A percentile compares a stretch with the other conserved stretches of the same genome.
Evolutionary conservation across 1,140 invertebrate genomes (phyloP).

Genomic region (Olivierus martensii): DNA sequence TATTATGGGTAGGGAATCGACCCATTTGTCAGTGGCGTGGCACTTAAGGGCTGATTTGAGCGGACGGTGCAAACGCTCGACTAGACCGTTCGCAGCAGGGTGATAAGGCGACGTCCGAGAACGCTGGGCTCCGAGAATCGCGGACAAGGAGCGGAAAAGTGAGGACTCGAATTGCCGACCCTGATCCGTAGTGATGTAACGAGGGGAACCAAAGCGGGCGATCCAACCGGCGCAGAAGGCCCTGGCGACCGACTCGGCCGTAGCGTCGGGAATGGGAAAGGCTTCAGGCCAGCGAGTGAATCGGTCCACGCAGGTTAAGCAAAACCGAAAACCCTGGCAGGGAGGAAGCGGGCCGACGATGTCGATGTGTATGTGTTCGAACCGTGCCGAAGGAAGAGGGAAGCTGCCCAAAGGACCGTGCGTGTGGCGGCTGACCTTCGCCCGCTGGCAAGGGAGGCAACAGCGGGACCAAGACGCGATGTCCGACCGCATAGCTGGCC

Average conservation of each 20-base stretch:
- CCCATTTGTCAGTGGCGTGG: constrained; percentile 22
- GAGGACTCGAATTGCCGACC: constrained; percentile 34
- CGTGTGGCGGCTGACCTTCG: constrained; percentile 10
- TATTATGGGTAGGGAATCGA: constrained; percentile 26
- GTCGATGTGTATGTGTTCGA: constrained; percentile 36
- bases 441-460: constrained; percentile 11
- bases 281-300: constrained; percentile 34
- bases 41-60: constrained; percentile 26
- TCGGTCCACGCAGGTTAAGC: constrained; percentile 32
- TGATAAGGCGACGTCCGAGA: constrained; percentile 11
- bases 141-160: background rate
- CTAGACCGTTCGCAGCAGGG: constrained; percentile 26
- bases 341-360: constrained; percentile 34
- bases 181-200: constrained; percentile 29
- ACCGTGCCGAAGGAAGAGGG: constrained; percentile 12
- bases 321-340: constrained; percentile 25
- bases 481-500: constrained; percentile 7
- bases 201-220: constrained; percentile 23
- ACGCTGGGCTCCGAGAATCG: background rate
- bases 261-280: constrained; percentile 27
- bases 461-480: background rate
- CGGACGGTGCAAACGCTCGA: constrained; percentile 29
- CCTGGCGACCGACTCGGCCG: constrained; percentile 26
- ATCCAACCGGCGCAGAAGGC: constrained; percentile 27
- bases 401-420: constrained; percentile 10